Percentiles rank a stretch among this genome's conserved stretches.
These are phyloP conservation scores for Himalopsyche phryganea DNA, from an alignment of 1,140 invertebrate species.

Conservation along the genomic window DNA sequence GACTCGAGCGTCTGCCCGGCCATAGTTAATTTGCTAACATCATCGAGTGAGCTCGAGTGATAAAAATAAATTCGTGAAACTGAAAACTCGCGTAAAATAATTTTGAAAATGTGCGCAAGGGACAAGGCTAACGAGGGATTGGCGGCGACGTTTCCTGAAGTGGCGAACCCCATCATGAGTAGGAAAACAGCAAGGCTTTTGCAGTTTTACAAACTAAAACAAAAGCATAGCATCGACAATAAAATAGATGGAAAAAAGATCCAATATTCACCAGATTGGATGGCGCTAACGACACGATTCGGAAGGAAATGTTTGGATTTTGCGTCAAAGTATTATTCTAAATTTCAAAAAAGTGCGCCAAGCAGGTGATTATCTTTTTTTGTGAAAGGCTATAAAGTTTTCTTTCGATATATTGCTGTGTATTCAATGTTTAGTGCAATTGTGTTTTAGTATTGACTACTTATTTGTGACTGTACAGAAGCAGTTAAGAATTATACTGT, in stretches of 20 bases:
- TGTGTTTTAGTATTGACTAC: too few relatives aligned
- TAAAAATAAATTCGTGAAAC: too few relatives aligned
- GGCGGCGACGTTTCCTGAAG: background rate
- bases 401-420: too few relatives aligned
- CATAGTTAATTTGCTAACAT: background rate
- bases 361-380: slow-evolving; percentile 9
- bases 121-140: slow-evolving; percentile 17
- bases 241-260: background rate
- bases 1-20: background rate
- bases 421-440: too few relatives aligned
- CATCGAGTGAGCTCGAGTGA: background rate
- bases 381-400: too few relatives aligned
- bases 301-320: slow-evolving; percentile 5
- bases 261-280: slow-evolving; percentile 20
- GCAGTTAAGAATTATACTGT: too few relatives aligned
- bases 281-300: slow-evolving; percentile 8
- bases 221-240: slow-evolving; percentile 21
- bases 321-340: background rate
- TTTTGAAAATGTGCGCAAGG: slow-evolving; percentile 26
- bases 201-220: slow-evolving; percentile 21
- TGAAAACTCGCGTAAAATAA: too few relatives aligned
- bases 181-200: slow-evolving; percentile 1
- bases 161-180: background rate
- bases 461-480: too few relatives aligned
- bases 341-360: slow-evolving; percentile 1